Evolutionary conservation across 2,113 vertebrate species (phyloP).

Genomic region (Sakesphorus luctuosus): DNA sequence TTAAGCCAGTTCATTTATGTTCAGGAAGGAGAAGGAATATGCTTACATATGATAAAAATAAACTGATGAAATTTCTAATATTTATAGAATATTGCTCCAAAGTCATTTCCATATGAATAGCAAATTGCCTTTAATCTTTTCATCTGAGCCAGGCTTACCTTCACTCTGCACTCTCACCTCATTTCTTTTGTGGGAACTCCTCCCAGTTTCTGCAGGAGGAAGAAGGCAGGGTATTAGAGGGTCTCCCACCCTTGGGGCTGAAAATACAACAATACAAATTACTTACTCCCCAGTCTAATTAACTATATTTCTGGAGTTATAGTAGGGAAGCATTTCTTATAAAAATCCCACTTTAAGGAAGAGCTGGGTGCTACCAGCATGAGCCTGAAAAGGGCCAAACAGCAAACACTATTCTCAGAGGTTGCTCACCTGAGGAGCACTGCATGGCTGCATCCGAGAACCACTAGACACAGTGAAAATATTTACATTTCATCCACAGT

Average conservation of each 20-base stretch:
- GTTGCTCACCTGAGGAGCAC: background rate
- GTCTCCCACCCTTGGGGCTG: background rate
- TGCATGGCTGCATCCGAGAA: rapidly evolving
- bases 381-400: background rate
- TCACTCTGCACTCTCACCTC: background rate
- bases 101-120: conserved; percentile 56
- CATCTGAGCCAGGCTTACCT: conserved; percentile 38
- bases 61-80: conserved; percentile 69
- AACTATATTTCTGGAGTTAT: background rate
- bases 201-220: background rate
- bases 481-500: background rate
- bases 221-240: background rate
- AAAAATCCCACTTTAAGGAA: background rate
- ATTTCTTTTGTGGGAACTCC: background rate
- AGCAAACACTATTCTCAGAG: rapidly evolving
- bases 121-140: conserved; percentile 59
- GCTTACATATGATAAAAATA: conserved; percentile 72
- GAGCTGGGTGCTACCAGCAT: background rate
- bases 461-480: background rate
- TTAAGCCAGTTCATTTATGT: conserved; percentile 71
- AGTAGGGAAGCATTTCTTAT: conserved; percentile 21
- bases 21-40: conserved; percentile 67
- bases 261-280: background rate
- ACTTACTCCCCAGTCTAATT: background rate
- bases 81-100: conserved; percentile 59